A percentile compares a stretch with the other conserved stretches of the same genome.
These are phyloP conservation scores for Psittacula cyanocephala DNA, from an alignment of 2,113 vertebrate genomes.

Conservation along the genomic window DNA sequence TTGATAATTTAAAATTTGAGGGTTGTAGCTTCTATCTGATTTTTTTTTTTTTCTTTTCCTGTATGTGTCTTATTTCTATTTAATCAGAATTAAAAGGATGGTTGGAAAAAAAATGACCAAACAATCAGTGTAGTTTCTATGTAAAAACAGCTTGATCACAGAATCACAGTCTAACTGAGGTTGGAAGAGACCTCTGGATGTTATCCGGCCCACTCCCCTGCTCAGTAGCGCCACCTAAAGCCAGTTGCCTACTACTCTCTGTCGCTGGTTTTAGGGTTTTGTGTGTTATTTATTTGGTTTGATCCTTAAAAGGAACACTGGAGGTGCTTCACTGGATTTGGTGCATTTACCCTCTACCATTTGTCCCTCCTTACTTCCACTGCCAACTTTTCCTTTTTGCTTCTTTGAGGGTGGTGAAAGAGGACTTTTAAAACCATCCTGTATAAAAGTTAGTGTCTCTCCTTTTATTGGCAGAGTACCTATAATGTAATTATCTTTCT, in stretches of 20 bases:
- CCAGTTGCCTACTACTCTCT: not conserved
- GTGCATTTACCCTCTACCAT: not conserved
- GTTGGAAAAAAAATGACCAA: rapidly evolving
- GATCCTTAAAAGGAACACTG: not conserved
- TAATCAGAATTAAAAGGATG: not conserved
- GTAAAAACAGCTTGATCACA: not conserved
- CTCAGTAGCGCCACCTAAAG: not conserved
- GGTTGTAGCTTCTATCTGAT: not conserved
- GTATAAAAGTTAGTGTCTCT: not conserved
- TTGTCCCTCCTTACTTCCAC: not conserved
- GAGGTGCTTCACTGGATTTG: not conserved
- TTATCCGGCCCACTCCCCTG: not conserved
- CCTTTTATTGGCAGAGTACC: not conserved
- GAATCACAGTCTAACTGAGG: not conserved
- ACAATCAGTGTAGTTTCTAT: not conserved
- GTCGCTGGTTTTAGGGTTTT: not conserved
- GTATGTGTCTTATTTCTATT: not conserved
- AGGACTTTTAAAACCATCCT: not conserved
- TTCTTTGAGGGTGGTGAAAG: not conserved
- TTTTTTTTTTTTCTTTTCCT: not conserved
- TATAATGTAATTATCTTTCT: not conserved
- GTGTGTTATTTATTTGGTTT: not conserved
- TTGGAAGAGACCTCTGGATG: not conserved
- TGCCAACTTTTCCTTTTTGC: not conserved
- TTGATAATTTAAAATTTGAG: not conserved